Conservation (phyloP, 2,113 vertebrate genomes). For the Platichthys stellatus region DNA sequence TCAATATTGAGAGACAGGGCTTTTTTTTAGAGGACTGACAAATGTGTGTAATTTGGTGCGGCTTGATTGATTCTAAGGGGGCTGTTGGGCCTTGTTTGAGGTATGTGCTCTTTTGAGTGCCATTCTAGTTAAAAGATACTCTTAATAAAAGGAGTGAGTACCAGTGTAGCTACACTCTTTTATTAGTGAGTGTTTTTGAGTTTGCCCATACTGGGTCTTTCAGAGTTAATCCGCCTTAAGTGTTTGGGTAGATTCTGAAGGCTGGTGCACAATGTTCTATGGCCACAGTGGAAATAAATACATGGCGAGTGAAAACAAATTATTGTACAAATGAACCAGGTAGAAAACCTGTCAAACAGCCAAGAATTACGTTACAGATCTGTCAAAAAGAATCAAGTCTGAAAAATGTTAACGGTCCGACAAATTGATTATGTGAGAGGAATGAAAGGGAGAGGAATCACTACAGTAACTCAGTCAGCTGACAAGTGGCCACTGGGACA, state of each 20-base stretch:
- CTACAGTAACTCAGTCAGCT: neutral
- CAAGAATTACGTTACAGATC: neutral
- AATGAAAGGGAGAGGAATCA: neutral
- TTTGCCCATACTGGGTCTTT: neutral
- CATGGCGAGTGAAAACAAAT: neutral
- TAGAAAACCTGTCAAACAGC: neutral
- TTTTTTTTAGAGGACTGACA: too few species aligned
- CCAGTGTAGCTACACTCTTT: too few species aligned
- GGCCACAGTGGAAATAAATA: neutral
- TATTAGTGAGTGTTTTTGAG: neutral
- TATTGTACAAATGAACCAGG: neutral
- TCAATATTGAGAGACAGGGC: too few species aligned
- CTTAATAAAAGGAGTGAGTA: too few species aligned
- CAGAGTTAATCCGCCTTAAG: too few species aligned
- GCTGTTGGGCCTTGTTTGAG: too few species aligned
- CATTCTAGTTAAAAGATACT: too few species aligned
- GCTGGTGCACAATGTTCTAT: neutral
- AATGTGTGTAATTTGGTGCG: too few species aligned
- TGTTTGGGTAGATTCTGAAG: neutral
- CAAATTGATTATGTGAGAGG: neutral
- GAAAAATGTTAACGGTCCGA: neutral
- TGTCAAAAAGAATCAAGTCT: neutral
- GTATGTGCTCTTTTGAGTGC: too few species aligned
- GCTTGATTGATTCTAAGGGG: too few species aligned
- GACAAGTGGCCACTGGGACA: neutral